Evolutionary conservation across 2,113 vertebrate genomes (phyloP).

Genomic region (Muntiacus reevesi): DNA sequence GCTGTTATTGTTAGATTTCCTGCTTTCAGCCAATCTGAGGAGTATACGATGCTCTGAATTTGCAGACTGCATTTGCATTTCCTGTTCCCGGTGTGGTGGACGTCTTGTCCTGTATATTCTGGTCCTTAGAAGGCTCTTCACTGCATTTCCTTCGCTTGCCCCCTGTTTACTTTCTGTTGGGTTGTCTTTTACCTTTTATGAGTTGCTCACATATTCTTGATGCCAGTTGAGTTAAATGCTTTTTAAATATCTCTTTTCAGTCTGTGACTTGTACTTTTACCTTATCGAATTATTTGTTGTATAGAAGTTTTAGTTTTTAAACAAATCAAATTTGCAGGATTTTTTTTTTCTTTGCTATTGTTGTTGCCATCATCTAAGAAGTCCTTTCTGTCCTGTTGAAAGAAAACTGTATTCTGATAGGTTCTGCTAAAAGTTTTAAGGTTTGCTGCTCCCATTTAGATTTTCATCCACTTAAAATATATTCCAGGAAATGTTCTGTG

Average conservation of each 20-base stretch:
- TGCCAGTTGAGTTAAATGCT: background rate
- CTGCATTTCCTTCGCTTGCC: background rate
- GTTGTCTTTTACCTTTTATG: background rate
- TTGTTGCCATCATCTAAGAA: background rate
- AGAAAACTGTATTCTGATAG: background rate
- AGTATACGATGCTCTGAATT: background rate
- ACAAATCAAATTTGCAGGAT: background rate
- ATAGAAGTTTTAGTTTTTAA: background rate
- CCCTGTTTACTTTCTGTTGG: background rate
- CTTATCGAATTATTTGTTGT: background rate
- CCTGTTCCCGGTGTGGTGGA: background rate
- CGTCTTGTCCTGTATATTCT: background rate
- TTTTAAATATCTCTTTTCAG: background rate
- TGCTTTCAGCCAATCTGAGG: background rate
- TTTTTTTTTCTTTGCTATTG: background rate
- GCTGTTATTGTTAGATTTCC: background rate
- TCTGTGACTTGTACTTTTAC: background rate
- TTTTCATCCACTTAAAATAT: background rate
- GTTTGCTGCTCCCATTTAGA: background rate
- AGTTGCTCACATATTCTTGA: background rate
- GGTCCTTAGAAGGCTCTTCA: background rate
- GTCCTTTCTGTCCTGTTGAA: background rate
- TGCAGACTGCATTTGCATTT: background rate
- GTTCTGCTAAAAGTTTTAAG: background rate
- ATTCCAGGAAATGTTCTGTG: background rate